A percentile compares a stretch with the other conserved stretches of the same genome.
phyloP scores from a whole-genome alignment of 2,797 vertebrate species.

The Rhinogobio ventralis region DNA sequence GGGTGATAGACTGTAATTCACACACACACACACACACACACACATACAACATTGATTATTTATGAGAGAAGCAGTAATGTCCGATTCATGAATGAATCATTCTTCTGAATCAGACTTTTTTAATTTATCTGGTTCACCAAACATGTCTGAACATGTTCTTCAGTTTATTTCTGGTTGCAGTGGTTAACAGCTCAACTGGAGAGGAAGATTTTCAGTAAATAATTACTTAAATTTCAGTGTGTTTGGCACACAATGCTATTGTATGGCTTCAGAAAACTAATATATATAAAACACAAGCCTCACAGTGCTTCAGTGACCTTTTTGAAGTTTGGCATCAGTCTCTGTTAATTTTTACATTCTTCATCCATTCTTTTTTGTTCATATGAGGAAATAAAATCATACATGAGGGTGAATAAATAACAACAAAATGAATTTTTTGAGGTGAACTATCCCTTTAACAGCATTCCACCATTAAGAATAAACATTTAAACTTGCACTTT shows the following conservation, averaged over 20 bases:
- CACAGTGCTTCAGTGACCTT: not conserved
- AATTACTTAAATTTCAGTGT: too few species aligned
- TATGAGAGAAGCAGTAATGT: not conserved
- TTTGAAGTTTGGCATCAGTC: not conserved
- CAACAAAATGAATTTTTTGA: not conserved
- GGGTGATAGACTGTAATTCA: not conserved
- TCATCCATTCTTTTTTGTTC: not conserved
- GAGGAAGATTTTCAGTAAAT: not conserved
- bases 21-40: not conserved
- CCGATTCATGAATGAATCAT: not conserved
- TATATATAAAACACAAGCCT: not conserved
- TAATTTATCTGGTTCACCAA: not conserved
- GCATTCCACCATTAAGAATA: not conserved
- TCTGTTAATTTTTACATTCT: not conserved
- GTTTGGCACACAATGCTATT: not conserved
- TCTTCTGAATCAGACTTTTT: not conserved
- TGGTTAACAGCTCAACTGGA: slow-evolving; percentile 1
- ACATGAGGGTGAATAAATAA: not conserved
- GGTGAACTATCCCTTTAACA: not conserved
- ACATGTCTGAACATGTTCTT: not conserved
- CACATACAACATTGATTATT: not conserved
- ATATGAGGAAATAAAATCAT: not conserved
- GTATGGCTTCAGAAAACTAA: not conserved
- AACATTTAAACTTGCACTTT: not conserved
- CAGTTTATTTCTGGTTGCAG: not conserved